Conservation (phyloP, 2,888 invertebrate genomes). For the Lacanobia oleracea region DNA sequence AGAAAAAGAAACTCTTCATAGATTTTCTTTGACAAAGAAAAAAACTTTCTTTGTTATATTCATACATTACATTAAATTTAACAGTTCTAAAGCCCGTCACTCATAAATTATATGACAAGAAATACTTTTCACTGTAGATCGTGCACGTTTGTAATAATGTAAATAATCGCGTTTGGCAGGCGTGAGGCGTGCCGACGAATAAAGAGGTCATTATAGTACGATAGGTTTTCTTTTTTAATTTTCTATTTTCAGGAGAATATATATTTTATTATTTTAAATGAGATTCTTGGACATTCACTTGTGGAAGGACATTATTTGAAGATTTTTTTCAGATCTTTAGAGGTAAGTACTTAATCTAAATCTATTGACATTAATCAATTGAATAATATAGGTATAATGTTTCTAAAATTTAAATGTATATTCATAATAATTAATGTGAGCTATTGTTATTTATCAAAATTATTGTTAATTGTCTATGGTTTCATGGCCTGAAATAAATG, state of each 20-base stretch:
- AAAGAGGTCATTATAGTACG: constrained; percentile 26
- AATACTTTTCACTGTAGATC: constrained; percentile 34
- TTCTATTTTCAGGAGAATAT: background rate
- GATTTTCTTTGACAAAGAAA: constrained; percentile 8
- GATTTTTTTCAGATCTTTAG: no score
- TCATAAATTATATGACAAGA: constrained; percentile 37
- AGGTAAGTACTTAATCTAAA: no score
- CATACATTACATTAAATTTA: constrained; percentile 33
- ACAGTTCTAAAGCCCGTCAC: background rate
- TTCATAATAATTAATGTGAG: no score
- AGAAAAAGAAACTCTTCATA: background rate
- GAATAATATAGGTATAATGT: no score
- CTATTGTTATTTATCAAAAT: no score
- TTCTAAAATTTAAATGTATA: no score
- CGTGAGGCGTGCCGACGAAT: constrained; percentile 6
- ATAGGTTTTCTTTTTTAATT: constrained; percentile 21
- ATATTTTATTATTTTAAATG: background rate
- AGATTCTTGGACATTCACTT: background rate
- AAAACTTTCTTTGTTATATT: constrained; percentile 22
- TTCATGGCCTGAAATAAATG: no score
- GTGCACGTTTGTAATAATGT: constrained; percentile 26
- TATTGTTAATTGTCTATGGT: no score
- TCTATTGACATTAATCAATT: no score
- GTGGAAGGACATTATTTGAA: no score
- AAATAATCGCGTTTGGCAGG: constrained; percentile 40